A percentile compares a stretch with the other conserved stretches of the same genome.
These are phyloP conservation scores for Arctocebus calabarensis DNA, from an alignment of 2,797 vertebrate species.

Conservation along the genomic window DNA sequence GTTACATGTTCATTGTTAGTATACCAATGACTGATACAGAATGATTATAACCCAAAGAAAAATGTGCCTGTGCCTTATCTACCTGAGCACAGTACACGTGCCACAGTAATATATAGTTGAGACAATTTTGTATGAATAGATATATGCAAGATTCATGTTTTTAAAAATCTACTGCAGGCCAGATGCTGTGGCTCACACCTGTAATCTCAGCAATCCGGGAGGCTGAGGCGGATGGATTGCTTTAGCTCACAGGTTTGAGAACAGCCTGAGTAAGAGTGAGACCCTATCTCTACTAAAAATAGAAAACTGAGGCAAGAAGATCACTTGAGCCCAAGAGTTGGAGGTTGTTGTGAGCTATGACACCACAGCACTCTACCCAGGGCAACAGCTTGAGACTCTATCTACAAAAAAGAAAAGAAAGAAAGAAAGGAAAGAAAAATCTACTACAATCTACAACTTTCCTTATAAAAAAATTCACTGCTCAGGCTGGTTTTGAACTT, in stretches of 20 bases:
- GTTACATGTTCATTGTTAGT: background rate
- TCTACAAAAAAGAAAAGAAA: too few relatives aligned
- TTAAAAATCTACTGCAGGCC: background rate
- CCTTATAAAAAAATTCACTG: background rate
- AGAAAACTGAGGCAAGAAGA: too few relatives aligned
- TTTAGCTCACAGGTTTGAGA: too few relatives aligned
- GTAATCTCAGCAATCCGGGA: too few relatives aligned
- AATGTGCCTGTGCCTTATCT: background rate
- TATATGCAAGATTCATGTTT: background rate
- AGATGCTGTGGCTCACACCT: too few relatives aligned
- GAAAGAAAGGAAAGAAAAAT: background rate
- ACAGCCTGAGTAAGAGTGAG: too few relatives aligned
- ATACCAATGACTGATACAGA: conserved; percentile 4
- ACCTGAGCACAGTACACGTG: background rate
- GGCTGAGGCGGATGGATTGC: too few relatives aligned
- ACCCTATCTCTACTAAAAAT: too few relatives aligned
- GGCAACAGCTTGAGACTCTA: too few relatives aligned
- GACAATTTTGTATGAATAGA: conserved; percentile 31
- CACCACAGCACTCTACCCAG: too few relatives aligned
- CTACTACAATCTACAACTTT: conserved; percentile 22
- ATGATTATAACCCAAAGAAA: background rate
- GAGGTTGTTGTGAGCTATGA: too few relatives aligned
- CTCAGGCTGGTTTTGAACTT: background rate
- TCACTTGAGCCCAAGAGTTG: too few relatives aligned
- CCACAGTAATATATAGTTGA: background rate